Percentiles rank a stretch among this genome's conserved stretches.
Conservation (phyloP, 1,140 invertebrate species). For the Drosophila littoralis region DNA sequence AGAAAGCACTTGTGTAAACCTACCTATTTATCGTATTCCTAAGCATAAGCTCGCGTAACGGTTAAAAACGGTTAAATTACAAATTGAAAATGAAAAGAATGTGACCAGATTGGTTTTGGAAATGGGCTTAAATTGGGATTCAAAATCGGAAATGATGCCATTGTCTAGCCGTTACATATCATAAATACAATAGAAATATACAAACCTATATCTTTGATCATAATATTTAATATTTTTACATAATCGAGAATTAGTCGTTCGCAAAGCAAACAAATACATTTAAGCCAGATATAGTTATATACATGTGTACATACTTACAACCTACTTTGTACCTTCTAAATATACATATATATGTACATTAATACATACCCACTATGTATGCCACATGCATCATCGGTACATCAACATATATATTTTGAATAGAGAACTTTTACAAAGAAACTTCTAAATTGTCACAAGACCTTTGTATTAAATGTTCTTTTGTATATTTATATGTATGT, state of each 20-base stretch:
- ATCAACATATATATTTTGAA: conserved; percentile 73
- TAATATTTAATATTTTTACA: conserved; percentile 21
- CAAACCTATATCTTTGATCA: conserved; percentile 24
- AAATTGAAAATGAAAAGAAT: conserved; percentile 47
- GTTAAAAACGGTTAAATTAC: conserved; percentile 51
- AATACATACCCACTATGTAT: conserved; percentile 29
- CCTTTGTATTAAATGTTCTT: conserved; percentile 67
- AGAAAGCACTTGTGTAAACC: conserved; percentile 23
- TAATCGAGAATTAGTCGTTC: conserved; percentile 4
- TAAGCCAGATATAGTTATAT: conserved; percentile 14
- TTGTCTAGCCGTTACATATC: conserved; percentile 74
- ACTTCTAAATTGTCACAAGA: conserved; percentile 36
- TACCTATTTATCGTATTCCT: conserved; percentile 21
- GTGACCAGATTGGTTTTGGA: conserved; percentile 57
- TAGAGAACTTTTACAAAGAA: conserved; percentile 74
- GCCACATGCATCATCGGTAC: conserved; percentile 6
- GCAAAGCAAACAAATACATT: neutral
- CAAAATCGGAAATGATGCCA: conserved; percentile 60
- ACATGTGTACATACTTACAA: conserved; percentile 35
- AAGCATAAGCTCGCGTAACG: conserved; percentile 52
- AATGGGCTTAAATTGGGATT: conserved; percentile 44
- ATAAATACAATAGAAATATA: conserved; percentile 23
- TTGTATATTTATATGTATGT: conserved; percentile 75
- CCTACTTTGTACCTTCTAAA: conserved; percentile 73
- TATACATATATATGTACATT: conserved; percentile 29